These are phyloP conservation scores for Erannis defoliaria DNA, from an alignment of 2,888 invertebrate genomes.

Conservation along the genomic window DNA sequence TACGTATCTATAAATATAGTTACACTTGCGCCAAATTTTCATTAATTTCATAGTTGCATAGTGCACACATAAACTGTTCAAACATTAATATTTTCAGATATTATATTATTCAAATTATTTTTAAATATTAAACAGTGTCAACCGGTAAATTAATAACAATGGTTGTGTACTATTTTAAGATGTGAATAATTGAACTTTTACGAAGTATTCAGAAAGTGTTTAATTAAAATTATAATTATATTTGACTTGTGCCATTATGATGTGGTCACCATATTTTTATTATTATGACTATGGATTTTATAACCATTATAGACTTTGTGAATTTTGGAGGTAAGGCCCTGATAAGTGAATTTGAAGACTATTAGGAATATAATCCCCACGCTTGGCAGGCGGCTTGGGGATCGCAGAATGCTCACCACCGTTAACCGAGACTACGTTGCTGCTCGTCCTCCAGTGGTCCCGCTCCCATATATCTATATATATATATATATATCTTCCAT, in stretches of 20 bases:
- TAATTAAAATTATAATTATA: neutral
- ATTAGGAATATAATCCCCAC: too few species aligned
- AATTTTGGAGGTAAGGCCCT: constrained; percentile 37
- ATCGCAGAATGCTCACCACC: too few species aligned
- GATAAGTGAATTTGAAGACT: too few species aligned
- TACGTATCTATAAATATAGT: constrained; percentile 31
- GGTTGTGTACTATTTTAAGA: constrained; percentile 3
- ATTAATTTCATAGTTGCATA: constrained; percentile 30
- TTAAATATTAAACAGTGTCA: neutral
- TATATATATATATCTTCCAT: too few species aligned
- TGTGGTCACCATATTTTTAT: constrained; percentile 24
- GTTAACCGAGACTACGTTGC: too few species aligned
- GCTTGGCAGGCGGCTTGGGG: too few species aligned
- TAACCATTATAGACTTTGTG: constrained; percentile 12
- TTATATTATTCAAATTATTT: constrained; percentile 7
- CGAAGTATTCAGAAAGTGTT: neutral
- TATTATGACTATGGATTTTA: constrained; percentile 20
- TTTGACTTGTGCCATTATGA: constrained; percentile 5
- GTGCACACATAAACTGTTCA: constrained; percentile 30
- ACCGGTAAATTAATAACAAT: neutral
- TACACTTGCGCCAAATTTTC: constrained; percentile 24
- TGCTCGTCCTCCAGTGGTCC: too few species aligned
- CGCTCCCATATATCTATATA: too few species aligned
- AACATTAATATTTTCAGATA: too few species aligned
- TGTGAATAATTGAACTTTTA: neutral